Percentiles rank a stretch among this genome's conserved stretches.
phyloP scores from a whole-genome alignment of 64 coral and sea anemone species.

The Catalaphyllia jardinei region DNA sequence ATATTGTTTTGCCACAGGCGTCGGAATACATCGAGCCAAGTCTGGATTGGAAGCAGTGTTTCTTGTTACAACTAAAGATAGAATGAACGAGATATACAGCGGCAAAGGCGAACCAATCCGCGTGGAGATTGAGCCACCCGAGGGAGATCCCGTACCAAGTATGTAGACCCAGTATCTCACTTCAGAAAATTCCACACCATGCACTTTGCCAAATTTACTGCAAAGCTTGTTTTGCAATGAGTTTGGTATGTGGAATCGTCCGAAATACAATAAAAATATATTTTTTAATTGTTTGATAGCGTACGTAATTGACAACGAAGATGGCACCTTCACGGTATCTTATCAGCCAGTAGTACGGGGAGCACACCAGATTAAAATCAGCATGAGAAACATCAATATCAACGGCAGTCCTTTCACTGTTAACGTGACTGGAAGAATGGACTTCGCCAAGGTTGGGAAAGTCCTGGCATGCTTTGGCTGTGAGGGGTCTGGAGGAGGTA shows the following conservation, averaged over 20 bases:
- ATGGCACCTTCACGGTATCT: conserved; percentile 82
- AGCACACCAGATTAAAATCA: conserved; percentile 68
- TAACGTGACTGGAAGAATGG: conserved; percentile 80
- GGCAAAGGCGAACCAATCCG: conserved; percentile 75
- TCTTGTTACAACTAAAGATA: conserved; percentile 84
- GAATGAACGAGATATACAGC: conserved; percentile 85
- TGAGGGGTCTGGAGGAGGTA: conserved; percentile 65
- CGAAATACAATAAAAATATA: too few relatives aligned
- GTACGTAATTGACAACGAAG: conserved; percentile 83
- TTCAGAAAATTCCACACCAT: too few relatives aligned
- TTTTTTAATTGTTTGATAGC: conserved; percentile 33
- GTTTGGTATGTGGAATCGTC: too few relatives aligned
- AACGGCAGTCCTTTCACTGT: conserved; percentile 86
- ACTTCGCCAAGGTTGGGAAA: conserved; percentile 58
- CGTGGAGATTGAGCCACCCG: conserved; percentile 71
- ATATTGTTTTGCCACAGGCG: conserved; percentile 85
- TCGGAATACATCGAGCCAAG: conserved; percentile 88
- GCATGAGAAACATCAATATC: conserved; percentile 79
- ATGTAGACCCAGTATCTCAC: not conserved
- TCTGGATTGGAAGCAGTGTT: conserved; percentile 91
- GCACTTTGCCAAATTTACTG: too few relatives aligned
- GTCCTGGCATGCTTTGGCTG: conserved; percentile 68
- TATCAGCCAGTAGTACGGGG: conserved; percentile 77
- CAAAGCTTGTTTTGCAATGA: too few relatives aligned
- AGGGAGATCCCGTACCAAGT: conserved; percentile 78